Base-by-base conservation (phyloP, 2,113 vertebrate genomes). In the Colinus virginianus region DNA sequence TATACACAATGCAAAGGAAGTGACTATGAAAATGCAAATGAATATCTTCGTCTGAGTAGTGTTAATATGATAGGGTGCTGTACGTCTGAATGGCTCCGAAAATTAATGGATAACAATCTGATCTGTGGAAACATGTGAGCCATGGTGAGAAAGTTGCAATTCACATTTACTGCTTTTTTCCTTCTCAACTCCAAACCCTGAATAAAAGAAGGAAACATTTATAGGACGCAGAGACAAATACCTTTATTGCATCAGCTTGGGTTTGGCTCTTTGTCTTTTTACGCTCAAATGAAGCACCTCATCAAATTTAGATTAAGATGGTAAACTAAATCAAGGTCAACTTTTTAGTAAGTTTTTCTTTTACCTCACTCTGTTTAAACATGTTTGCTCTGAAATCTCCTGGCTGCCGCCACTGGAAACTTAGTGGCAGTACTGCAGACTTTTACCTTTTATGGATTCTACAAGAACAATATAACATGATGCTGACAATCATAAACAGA, bases 401-500 rank as follows among this genome's bases (percentile, higher is more conserved):
- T 2, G 42, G 49, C 79, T 89, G 64, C 74, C 93, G 94, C 56
- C 78, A 4, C 74, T 91, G 67, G 91, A 63, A 89, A 49, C 93
- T 96, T 80, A 94, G 78, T 95, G 92, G 95, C 87, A 96, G 96
- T 96, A 90, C 78, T 76, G 71, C 88, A 76, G 95, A 96, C 71
- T 89, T 96, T 96, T 78, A 97, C 64, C 78, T 97, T 97, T 97
- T 97, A 97, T 97, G 96, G 97, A 97, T 98, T 98, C 95, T 87
- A 86, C 94, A 96, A 95, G 95, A 97, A 96, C 97, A 97, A 96
- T 97, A 95, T 97, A 97, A 96, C 93, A 95, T 91, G 87, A 97
- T 94, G 94, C 92, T 97, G 93, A 95, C 97, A 96, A 97, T 97
- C 97, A 98, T 97, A 97, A 98, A 97, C 95, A 97, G 92, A 97